These are phyloP conservation scores for Drosophila cracens DNA, from an alignment of 2,888 invertebrate species.

Conservation along the genomic window DNA sequence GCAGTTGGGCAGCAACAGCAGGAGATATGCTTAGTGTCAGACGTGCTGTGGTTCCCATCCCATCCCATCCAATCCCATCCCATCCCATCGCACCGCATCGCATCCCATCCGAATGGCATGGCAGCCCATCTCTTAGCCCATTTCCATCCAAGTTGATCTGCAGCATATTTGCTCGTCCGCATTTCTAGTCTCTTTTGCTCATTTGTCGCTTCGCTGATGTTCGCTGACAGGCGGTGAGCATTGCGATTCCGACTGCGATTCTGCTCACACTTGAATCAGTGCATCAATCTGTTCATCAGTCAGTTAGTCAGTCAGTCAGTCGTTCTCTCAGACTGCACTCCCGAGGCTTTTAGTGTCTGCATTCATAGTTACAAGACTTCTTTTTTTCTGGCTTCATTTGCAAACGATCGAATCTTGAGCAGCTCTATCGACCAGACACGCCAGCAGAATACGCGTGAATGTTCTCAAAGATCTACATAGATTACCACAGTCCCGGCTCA, in stretches of 20 bases:
- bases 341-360: conserved; percentile 46
- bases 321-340: conserved; percentile 14
- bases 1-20: not conserved
- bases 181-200: conserved; percentile 64
- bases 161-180: conserved; percentile 63
- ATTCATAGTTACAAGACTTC: conserved; percentile 43
- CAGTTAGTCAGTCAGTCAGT: conserved; percentile 22
- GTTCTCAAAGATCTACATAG: conserved; percentile 32
- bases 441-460: conserved; percentile 41
- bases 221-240: conserved; percentile 56
- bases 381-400: conserved; percentile 46
- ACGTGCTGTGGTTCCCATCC: conserved; percentile 51
- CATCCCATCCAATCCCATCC: not conserved
- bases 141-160: conserved; percentile 50
- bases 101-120: conserved; percentile 6
- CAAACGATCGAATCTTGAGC: conserved; percentile 48
- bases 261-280: conserved; percentile 61
- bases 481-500: conserved; percentile 20
- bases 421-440: conserved; percentile 31
- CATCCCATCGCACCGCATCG: conserved; percentile 4
- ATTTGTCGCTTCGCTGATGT: conserved; percentile 74
- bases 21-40: conserved; percentile 15
- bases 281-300: conserved; percentile 60
- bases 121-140: conserved; percentile 33
- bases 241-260: conserved; percentile 46